Conservation (phyloP, 2,113 vertebrate genomes). For the Solenodon paradoxus region DNA sequence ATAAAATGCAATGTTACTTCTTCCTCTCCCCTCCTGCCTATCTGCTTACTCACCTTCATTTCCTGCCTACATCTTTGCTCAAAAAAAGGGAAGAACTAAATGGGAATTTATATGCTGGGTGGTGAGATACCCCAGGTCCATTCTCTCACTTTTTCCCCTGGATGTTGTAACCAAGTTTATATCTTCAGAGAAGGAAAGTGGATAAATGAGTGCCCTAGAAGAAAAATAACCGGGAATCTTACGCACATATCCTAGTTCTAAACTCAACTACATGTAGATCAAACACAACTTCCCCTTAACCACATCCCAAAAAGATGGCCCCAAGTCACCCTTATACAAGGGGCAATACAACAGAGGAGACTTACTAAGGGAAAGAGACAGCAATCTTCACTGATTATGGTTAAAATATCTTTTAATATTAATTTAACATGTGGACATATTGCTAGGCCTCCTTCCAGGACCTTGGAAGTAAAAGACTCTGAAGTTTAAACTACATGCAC, state of each 20-base stretch:
- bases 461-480: background rate
- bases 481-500: background rate
- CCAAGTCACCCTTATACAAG: background rate
- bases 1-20: too few species aligned
- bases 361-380: background rate
- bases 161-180: background rate
- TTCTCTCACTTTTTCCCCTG: background rate
- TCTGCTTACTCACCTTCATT: too few species aligned
- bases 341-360: background rate
- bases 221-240: background rate
- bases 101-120: background rate
- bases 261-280: background rate
- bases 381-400: background rate
- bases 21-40: too few species aligned
- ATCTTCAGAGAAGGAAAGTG: background rate
- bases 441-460: background rate
- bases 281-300: background rate
- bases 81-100: background rate
- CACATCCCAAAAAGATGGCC: background rate
- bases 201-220: background rate
- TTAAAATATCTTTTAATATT: background rate
- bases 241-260: background rate
- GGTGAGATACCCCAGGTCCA: background rate
- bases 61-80: too few species aligned
- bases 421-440: background rate